phyloP scores from a whole-genome alignment of 2,888 invertebrate genomes.

The Epinotia ramella region DNA sequence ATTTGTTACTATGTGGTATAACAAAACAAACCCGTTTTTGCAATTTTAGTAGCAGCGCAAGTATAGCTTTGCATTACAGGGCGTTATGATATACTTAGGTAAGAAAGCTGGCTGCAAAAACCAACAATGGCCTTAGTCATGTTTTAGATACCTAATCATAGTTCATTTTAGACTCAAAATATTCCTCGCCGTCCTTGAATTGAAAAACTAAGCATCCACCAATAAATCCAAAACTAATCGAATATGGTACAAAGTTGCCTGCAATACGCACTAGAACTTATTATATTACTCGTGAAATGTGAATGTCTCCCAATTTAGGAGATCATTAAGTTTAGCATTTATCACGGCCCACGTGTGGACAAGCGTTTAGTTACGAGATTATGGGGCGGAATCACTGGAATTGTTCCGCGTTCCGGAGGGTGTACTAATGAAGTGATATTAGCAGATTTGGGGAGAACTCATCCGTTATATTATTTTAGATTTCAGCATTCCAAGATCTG shows the following conservation, averaged over 20 bases:
- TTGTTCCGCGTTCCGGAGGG: constrained; percentile 7
- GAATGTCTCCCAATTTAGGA: constrained; percentile 52
- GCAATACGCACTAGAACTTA: constrained; percentile 6
- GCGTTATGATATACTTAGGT: not conserved
- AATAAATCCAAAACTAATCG: constrained; percentile 1
- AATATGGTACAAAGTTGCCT: not conserved
- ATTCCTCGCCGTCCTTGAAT: constrained; percentile 33
- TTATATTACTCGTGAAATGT: constrained; percentile 8
- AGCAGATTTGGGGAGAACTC: constrained; percentile 30
- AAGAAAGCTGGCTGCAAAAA: not conserved
- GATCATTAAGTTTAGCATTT: constrained; percentile 70
- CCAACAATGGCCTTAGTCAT: not conserved
- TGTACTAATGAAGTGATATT: constrained; percentile 40
- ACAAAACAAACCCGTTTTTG: not conserved
- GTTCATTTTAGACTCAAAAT: not conserved
- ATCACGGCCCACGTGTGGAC: constrained; percentile 69
- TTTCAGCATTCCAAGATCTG: not conserved
- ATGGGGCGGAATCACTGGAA: constrained; percentile 38
- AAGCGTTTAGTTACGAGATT: constrained; percentile 47
- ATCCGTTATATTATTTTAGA: constrained; percentile 14
- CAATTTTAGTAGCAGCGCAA: constrained; percentile 3
- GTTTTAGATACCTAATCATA: not conserved
- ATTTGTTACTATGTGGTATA: constrained; percentile 3
- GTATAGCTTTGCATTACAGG: not conserved
- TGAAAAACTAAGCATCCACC: constrained; percentile 26